Conservation (phyloP, 1,140 invertebrate species). For the Leptinotarsa lineolata region DNA sequence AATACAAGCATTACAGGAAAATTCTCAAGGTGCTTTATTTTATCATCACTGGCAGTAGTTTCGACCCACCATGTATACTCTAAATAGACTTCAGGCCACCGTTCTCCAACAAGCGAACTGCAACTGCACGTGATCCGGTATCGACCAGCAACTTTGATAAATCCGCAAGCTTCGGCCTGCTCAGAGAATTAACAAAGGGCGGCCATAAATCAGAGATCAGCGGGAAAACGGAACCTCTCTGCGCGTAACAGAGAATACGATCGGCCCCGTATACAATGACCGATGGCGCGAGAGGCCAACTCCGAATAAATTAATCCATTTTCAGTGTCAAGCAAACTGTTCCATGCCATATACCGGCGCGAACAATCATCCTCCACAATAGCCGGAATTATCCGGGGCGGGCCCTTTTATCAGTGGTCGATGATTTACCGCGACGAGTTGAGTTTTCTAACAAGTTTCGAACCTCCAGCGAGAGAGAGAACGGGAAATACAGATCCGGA, state of each 20-base stretch:
- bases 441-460: background rate
- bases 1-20: too few relatives aligned
- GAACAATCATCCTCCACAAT: slow-evolving; percentile 38
- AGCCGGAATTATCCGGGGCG: slow-evolving; percentile 34
- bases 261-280: slow-evolving; percentile 38
- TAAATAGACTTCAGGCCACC: too few relatives aligned
- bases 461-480: too few relatives aligned
- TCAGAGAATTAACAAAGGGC: slow-evolving; percentile 26
- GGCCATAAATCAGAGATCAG: slow-evolving; percentile 29
- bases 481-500: too few relatives aligned
- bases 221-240: slow-evolving; percentile 17
- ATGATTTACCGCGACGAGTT: slow-evolving; percentile 33
- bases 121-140: background rate
- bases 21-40: too few relatives aligned
- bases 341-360: slow-evolving; percentile 34
- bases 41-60: too few relatives aligned
- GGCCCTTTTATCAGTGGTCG: slow-evolving; percentile 30
- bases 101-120: background rate
- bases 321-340: slow-evolving; percentile 40
- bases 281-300: slow-evolving; percentile 29
- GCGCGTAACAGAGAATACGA: slow-evolving; percentile 21
- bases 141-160: slow-evolving; percentile 11
- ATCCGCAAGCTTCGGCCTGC: slow-evolving; percentile 6
- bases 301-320: slow-evolving; percentile 41
- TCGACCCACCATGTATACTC: too few relatives aligned